phyloP scores from a whole-genome alignment of 2,888 invertebrate species.

The Strigamia crassipes region DNA sequence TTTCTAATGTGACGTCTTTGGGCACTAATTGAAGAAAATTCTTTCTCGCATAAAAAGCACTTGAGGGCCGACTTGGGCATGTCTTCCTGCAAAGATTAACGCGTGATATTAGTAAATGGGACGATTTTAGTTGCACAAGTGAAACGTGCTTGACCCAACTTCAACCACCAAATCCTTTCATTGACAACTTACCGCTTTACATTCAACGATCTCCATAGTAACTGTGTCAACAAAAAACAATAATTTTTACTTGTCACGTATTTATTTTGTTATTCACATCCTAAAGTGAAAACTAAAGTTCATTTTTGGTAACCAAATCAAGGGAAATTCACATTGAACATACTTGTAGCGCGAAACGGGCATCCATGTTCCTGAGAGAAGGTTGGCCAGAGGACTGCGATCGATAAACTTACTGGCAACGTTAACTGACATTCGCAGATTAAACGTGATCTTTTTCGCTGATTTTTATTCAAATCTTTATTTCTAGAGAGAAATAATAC shows the following conservation, averaged over 20 bases:
- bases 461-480: neutral
- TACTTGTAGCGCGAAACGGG: neutral
- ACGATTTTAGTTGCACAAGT: neutral
- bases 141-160: neutral
- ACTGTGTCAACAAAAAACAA: neutral
- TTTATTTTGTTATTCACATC: neutral
- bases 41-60: neutral
- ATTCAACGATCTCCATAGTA: neutral
- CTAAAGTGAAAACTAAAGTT: neutral
- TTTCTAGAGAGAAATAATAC: neutral
- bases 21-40: neutral
- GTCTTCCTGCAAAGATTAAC: neutral
- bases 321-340: neutral
- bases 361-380: neutral
- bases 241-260: constrained; percentile 16
- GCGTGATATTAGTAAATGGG: neutral
- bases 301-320: neutral
- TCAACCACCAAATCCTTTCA: neutral
- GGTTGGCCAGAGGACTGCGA: neutral
- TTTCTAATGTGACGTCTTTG: neutral
- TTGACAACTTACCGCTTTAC: neutral
- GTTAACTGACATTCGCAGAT: neutral
- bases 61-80: neutral
- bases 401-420: neutral
- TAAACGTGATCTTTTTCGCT: neutral